Percentiles rank a stretch among this genome's conserved stretches.
These are phyloP conservation scores for Drosophila nebulosa DNA, from an alignment of 1,140 invertebrate species.

Conservation along the genomic window DNA sequence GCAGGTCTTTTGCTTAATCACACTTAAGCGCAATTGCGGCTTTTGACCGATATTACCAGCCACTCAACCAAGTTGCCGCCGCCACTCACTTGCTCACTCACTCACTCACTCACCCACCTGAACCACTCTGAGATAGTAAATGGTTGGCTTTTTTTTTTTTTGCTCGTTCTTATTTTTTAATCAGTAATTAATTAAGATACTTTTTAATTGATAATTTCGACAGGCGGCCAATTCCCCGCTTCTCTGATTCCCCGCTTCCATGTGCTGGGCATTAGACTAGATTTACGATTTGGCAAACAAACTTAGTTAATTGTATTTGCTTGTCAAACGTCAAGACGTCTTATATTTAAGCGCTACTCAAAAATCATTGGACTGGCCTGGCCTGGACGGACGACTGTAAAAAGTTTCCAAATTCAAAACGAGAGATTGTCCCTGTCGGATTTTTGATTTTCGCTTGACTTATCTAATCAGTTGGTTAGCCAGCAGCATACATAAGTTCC, in stretches of 20 bases:
- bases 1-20: slow-evolving; percentile 59
- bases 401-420: neutral
- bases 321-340: slow-evolving; percentile 59
- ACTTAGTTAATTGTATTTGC: slow-evolving; percentile 66
- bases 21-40: slow-evolving; percentile 71
- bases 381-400: neutral
- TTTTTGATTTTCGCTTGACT: neutral
- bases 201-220: slow-evolving; percentile 67
- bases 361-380: neutral
- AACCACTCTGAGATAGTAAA: neutral
- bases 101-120: neutral
- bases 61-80: slow-evolving; percentile 39
- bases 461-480: slow-evolving; percentile 7
- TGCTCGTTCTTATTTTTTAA: slow-evolving; percentile 29
- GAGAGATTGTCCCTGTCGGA: neutral
- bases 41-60: slow-evolving; percentile 70
- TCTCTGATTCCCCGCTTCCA: neutral
- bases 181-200: slow-evolving; percentile 78
- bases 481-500: neutral
- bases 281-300: slow-evolving; percentile 55
- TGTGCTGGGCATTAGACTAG: slow-evolving; percentile 29
- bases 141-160: slow-evolving; percentile 11
- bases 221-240: slow-evolving; percentile 16
- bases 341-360: slow-evolving; percentile 5
- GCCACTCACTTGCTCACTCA: neutral